Evolutionary conservation across 2,113 vertebrate genomes (phyloP).

Genomic region (Grammomys surdaster): DNA sequence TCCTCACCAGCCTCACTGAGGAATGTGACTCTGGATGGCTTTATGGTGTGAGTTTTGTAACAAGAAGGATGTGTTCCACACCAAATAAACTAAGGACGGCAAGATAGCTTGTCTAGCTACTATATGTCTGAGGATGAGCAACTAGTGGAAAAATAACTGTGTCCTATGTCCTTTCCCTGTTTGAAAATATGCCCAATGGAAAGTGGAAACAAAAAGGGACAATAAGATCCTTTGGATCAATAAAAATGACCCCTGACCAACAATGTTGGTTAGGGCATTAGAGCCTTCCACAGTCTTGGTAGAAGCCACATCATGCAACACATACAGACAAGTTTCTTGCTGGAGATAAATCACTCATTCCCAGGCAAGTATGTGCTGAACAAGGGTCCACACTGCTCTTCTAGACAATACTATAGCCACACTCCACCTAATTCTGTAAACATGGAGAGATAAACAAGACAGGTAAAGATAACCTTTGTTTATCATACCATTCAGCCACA

Average conservation of each 20-base stretch:
- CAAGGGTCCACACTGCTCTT: neutral
- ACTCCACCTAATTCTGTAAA: neutral
- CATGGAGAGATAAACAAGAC: neutral
- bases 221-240: neutral
- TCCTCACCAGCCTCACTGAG: neutral
- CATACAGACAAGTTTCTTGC: neutral
- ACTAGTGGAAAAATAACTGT: neutral
- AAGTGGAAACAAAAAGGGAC: neutral
- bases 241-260: neutral
- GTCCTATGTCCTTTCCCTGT: neutral
- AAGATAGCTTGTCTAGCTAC: neutral
- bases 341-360: neutral
- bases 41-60: constrained; percentile 25
- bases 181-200: neutral
- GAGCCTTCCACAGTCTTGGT: neutral
- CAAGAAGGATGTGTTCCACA: constrained; percentile 60
- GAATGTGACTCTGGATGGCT: constrained; percentile 48
- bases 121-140: constrained; percentile 2
- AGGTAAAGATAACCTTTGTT: neutral
- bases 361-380: neutral
- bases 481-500: too few relatives aligned
- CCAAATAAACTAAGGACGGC: neutral
- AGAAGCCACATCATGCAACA: neutral
- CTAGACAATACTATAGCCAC: neutral
- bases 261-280: neutral